phyloP scores from a whole-genome alignment of 2,888 invertebrate species.

The Apamea epomidion region DNA sequence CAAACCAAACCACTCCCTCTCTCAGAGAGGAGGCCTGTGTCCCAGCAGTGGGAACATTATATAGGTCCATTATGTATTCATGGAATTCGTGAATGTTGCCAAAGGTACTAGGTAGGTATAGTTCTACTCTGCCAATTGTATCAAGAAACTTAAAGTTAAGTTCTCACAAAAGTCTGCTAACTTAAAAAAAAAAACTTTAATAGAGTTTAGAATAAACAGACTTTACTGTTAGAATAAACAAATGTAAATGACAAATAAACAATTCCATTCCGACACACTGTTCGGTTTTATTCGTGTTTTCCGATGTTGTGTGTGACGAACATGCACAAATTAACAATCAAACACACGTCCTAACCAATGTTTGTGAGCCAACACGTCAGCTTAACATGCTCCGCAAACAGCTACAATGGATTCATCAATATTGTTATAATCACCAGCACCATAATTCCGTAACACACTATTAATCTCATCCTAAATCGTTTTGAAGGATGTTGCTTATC shows the following conservation, averaged over 20 bases:
- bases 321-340: constrained; percentile 26
- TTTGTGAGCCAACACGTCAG: constrained; percentile 9
- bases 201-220: too few relatives aligned
- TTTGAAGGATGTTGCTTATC: too few relatives aligned
- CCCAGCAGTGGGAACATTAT: too few relatives aligned
- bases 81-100: background rate
- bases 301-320: background rate
- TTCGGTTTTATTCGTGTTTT: background rate
- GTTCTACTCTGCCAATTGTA: background rate
- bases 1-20: too few relatives aligned
- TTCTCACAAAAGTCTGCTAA: too few relatives aligned
- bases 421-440: background rate
- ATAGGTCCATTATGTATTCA: background rate
- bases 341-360: constrained; percentile 25
- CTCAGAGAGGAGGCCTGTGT: too few relatives aligned
- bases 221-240: background rate
- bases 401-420: background rate
- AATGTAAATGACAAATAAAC: background rate
- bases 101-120: background rate
- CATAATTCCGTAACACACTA: too few relatives aligned
- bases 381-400: constrained; percentile 15
- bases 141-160: background rate
- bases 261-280: background rate
- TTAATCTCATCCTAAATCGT: too few relatives aligned
- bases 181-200: too few relatives aligned